A percentile compares a stretch with the other conserved stretches of the same genome.
Evolutionary conservation across 2,113 vertebrate species (phyloP).

Genomic region (Clinocottus analis): DNA sequence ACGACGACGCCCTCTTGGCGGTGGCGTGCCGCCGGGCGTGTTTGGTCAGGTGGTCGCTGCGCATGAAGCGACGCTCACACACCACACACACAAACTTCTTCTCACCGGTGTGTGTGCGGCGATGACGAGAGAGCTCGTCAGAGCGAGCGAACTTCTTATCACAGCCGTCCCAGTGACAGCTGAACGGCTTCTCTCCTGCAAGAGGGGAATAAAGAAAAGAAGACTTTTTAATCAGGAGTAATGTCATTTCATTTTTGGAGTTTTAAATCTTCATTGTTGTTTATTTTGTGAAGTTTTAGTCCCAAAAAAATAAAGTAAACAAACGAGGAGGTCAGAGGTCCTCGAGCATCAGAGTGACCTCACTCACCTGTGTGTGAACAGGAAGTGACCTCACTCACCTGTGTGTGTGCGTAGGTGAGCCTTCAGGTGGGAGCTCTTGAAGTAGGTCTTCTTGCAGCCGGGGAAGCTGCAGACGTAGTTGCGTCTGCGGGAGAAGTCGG

Average conservation of each 20-base stretch:
- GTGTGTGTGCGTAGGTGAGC: constrained; percentile 98
- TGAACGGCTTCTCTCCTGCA: constrained; percentile 97
- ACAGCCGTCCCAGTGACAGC: constrained; percentile 96
- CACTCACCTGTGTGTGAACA: too few relatives aligned
- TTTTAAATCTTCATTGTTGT: background rate
- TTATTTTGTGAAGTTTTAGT: background rate
- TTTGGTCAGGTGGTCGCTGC: constrained; percentile 97
- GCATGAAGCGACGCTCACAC: constrained; percentile 97
- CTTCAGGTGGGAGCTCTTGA: constrained; percentile 99
- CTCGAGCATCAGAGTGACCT: background rate
- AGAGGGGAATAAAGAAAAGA: too few relatives aligned
- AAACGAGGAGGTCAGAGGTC: background rate
- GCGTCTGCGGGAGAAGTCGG: constrained; percentile 93
- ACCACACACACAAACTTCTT: constrained; percentile 94
- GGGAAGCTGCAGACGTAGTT: constrained; percentile 94
- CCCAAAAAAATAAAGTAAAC: background rate
- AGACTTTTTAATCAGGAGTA: background rate
- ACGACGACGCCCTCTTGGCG: constrained; percentile 88
- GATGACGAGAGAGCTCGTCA: constrained; percentile 96
- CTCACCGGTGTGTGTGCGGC: constrained; percentile 95
- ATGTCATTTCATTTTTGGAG: background rate
- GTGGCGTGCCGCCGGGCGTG: constrained; percentile 92
- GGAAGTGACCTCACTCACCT: constrained; percentile 79
- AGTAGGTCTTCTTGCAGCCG: constrained; percentile 97
- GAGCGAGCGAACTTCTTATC: constrained; percentile 97